Evolutionary conservation across 1,140 invertebrate species (phyloP).

Genomic region (Chionoecetes opilio): DNA sequence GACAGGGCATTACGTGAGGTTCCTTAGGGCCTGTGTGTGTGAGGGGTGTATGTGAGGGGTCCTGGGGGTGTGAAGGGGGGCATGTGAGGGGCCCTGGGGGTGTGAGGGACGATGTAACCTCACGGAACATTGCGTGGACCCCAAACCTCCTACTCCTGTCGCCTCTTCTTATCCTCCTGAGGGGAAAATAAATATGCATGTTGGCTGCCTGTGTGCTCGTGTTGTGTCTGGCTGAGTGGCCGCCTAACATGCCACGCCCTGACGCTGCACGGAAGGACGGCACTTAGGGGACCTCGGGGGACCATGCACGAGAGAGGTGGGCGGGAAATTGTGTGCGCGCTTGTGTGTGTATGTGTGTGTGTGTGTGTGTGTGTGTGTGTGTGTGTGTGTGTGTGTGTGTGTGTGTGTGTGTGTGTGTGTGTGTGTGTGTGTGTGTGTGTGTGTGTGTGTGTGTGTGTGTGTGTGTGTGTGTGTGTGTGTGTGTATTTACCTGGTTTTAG

Average conservation of each 20-base stretch:
- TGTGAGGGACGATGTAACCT: background rate
- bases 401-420: conserved; percentile 18
- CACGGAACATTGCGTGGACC: background rate
- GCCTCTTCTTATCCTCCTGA: background rate
- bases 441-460: too few species aligned
- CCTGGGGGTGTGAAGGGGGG: background rate
- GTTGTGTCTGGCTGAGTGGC: background rate
- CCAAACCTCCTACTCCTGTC: background rate
- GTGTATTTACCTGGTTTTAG: too few species aligned
- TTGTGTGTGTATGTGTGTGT: conserved; percentile 20
- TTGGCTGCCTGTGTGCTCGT: background rate
- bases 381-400: conserved; percentile 50
- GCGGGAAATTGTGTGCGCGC: background rate
- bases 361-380: conserved; percentile 60
- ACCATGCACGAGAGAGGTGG: background rate
- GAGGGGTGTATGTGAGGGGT: background rate
- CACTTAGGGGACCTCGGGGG: background rate
- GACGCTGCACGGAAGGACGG: background rate
- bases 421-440: conserved; percentile 25
- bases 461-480: too few species aligned
- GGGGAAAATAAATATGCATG: background rate
- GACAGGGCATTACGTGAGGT: background rate
- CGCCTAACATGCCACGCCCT: background rate
- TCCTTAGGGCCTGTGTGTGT: background rate
- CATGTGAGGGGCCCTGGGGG: background rate